phyloP scores from a whole-genome alignment of 2,113 vertebrate genomes.

The Apteryx owenii region DNA sequence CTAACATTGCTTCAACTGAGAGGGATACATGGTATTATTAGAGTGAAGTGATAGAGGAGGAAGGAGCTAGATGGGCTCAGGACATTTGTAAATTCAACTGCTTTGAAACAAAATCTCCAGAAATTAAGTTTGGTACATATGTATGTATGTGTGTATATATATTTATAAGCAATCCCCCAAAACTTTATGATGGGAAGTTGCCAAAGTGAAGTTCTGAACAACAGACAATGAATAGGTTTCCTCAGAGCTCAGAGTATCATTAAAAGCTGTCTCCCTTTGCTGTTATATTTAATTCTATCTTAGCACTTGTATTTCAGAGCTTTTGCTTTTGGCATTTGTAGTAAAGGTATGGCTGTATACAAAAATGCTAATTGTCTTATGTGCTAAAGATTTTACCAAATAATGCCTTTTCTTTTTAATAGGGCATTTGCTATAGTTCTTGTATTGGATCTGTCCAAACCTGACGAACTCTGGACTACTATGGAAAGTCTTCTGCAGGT shows the following conservation, averaged over 20 bases:
- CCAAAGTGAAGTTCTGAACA: neutral
- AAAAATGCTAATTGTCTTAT: neutral
- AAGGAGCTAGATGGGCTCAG: neutral
- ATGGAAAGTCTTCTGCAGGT: constrained; percentile 88
- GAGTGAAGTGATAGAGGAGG: neutral
- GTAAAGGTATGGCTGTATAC: neutral
- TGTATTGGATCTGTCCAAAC: constrained; percentile 92
- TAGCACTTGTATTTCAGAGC: neutral
- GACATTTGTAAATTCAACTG: neutral
- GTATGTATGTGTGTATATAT: no score
- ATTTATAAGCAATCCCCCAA: neutral
- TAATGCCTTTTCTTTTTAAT: constrained; percentile 24
- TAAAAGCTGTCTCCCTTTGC: neutral
- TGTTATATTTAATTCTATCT: neutral
- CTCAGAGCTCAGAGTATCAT: neutral
- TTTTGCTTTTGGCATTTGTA: neutral
- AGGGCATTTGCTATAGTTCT: constrained; percentile 90
- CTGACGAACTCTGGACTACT: constrained; percentile 88
- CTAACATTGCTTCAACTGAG: neutral
- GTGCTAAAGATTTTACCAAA: neutral
- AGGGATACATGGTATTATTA: neutral
- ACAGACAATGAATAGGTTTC: neutral
- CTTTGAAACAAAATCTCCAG: neutral
- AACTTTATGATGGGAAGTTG: neutral
- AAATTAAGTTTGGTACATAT: neutral